A percentile compares a stretch with the other conserved stretches of the same genome.
Conservation (phyloP, 2,113 vertebrate species). For the Isichthys henryi region DNA sequence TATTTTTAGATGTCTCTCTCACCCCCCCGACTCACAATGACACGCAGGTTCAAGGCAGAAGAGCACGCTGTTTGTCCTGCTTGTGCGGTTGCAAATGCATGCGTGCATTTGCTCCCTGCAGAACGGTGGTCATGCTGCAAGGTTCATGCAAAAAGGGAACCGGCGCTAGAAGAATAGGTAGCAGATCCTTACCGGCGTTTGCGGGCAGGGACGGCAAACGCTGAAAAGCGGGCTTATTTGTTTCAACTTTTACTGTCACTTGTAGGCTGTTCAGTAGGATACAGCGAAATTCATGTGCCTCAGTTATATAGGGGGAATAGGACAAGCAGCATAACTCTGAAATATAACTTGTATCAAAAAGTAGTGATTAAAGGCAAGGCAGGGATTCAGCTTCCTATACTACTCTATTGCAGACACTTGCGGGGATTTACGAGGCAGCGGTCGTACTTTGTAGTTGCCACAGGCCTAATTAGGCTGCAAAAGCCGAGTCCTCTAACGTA, state of each 20-base stretch:
- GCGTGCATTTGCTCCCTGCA: conserved; percentile 54
- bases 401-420: neutral
- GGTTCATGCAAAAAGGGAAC: conserved; percentile 53
- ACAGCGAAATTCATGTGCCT: neutral
- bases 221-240: neutral
- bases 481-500: neutral
- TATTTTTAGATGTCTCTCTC: conserved; percentile 38
- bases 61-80: conserved; percentile 51
- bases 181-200: neutral
- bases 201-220: neutral
- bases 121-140: conserved; percentile 47
- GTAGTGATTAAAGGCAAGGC: neutral
- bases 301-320: neutral
- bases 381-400: neutral
- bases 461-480: neutral
- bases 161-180: conserved; percentile 31
- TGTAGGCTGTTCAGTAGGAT: neutral
- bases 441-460: neutral
- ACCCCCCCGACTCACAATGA: conserved; percentile 23
- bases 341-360: neutral
- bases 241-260: neutral
- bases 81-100: conserved; percentile 42
- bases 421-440: neutral
- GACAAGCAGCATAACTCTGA: neutral
- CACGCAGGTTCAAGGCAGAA: conserved; percentile 50